Percentiles rank a stretch among this genome's conserved stretches.
Conservation (phyloP, 2,888 invertebrate genomes). For the Thecocarcelia acutangulata region DNA sequence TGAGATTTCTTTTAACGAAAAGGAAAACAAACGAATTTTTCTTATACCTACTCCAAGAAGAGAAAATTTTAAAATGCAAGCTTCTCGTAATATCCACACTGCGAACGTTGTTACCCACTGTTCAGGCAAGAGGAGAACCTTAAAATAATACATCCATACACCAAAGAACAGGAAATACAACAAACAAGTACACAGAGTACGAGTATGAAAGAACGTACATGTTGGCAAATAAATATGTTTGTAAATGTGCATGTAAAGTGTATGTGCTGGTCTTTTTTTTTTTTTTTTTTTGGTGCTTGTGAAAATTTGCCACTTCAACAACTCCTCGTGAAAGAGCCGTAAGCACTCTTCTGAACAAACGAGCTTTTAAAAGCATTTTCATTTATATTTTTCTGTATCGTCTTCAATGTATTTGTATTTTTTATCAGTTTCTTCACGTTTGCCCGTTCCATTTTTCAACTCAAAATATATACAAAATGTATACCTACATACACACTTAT, state of each 20-base stretch:
- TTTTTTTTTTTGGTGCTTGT: constrained; percentile 78
- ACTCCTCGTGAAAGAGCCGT: constrained; percentile 80
- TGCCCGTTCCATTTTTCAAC: constrained; percentile 59
- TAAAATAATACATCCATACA: constrained; percentile 29
- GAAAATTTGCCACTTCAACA: constrained; percentile 81
- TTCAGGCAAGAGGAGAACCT: constrained; percentile 20
- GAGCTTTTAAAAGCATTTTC: constrained; percentile 80
- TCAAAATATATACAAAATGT: constrained; percentile 56
- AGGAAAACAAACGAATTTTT: too few species aligned
- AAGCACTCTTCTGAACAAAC: constrained; percentile 80
- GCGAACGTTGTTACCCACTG: constrained; percentile 28
- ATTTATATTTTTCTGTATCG: constrained; percentile 79
- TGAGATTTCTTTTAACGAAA: too few species aligned
- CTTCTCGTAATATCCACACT: too few species aligned
- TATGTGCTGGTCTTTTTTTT: constrained; percentile 69
- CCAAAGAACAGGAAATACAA: background rate
- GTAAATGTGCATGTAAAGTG: constrained; percentile 16
- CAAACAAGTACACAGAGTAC: background rate
- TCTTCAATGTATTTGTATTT: constrained; percentile 57
- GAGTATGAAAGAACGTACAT: background rate
- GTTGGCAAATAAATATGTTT: background rate
- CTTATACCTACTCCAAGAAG: too few species aligned
- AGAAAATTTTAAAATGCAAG: too few species aligned
- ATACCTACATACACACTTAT: constrained; percentile 43
- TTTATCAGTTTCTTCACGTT: constrained; percentile 37